Evolutionary conservation across 2,888 invertebrate genomes (phyloP).

Genomic region (Crematogaster levior): DNA sequence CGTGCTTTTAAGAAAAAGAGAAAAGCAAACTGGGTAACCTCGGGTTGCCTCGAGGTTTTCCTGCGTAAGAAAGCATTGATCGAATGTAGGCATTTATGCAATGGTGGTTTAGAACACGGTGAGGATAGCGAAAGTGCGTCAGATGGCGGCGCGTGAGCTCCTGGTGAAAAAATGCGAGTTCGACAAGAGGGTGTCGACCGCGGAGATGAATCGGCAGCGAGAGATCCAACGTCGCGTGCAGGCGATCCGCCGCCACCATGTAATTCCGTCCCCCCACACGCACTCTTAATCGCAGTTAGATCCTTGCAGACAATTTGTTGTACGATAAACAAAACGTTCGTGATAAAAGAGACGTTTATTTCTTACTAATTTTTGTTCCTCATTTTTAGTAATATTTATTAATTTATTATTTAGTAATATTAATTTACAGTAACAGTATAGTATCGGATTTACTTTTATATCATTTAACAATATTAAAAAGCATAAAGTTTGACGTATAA

Average conservation of each 20-base stretch:
- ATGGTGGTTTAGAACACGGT: conserved; percentile 87
- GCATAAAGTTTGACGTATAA: neutral
- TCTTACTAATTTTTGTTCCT: neutral
- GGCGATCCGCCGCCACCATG: conserved; percentile 93
- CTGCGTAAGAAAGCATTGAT: conserved; percentile 23
- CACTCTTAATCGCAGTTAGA: conserved; percentile 37
- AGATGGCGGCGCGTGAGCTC: conserved; percentile 89
- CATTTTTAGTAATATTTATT: neutral
- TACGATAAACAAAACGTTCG: neutral
- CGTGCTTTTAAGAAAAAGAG: conserved; percentile 10
- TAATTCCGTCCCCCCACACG: conserved; percentile 80
- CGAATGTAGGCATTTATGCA: conserved; percentile 68
- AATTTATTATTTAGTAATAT: neutral
- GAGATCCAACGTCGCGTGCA: conserved; percentile 95
- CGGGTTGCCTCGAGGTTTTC: conserved; percentile 1
- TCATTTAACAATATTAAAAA: neutral
- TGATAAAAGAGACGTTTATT: neutral
- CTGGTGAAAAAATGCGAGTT: conserved; percentile 87
- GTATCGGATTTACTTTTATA: no score
- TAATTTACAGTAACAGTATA: neutral
- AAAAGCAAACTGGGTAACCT: neutral
- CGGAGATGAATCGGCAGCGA: conserved; percentile 94
- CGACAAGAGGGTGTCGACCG: conserved; percentile 91
- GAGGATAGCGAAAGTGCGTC: conserved; percentile 90
- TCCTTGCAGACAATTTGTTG: conserved; percentile 27